Evolutionary conservation across 64 coral and sea anemone genomes (phyloP).

Genomic region (Orbicella faveolata): DNA sequence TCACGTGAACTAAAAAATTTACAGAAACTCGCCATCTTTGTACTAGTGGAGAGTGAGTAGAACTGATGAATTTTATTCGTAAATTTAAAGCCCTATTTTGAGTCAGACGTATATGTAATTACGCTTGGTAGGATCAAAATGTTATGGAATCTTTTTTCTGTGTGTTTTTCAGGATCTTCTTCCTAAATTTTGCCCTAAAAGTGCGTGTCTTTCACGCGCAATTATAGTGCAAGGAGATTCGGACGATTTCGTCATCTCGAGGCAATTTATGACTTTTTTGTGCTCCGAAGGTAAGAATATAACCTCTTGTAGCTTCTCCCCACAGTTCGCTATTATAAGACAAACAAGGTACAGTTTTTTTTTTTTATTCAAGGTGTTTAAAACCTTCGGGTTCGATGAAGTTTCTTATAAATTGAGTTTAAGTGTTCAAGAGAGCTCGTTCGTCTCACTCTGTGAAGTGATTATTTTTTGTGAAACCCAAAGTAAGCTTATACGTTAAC

Average conservation of each 20-base stretch:
- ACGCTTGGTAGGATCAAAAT: background rate
- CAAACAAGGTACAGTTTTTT: background rate
- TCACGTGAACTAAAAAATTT: background rate
- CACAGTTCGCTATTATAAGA: background rate
- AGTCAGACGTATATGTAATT: too few species aligned
- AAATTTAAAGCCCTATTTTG: background rate
- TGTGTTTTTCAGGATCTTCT: background rate
- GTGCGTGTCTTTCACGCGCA: constrained; percentile 48
- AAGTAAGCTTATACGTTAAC: too few species aligned
- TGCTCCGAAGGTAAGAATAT: constrained; percentile 60
- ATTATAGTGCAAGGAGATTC: constrained; percentile 59
- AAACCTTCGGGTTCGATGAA: background rate
- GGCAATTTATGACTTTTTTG: constrained; percentile 84
- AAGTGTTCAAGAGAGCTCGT: too few species aligned
- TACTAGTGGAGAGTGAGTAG: background rate
- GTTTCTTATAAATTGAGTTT: too few species aligned
- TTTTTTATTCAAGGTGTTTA: background rate
- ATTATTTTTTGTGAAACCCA: too few species aligned
- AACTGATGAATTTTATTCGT: background rate
- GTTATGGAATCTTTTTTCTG: background rate
- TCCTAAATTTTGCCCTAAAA: background rate
- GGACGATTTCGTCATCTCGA: constrained; percentile 62
- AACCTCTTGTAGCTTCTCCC: background rate
- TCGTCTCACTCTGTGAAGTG: too few species aligned
- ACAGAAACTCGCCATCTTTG: constrained; percentile 20